Evolutionary conservation across 2,113 vertebrate species (phyloP).

Genomic region (Euleptes europaea): DNA sequence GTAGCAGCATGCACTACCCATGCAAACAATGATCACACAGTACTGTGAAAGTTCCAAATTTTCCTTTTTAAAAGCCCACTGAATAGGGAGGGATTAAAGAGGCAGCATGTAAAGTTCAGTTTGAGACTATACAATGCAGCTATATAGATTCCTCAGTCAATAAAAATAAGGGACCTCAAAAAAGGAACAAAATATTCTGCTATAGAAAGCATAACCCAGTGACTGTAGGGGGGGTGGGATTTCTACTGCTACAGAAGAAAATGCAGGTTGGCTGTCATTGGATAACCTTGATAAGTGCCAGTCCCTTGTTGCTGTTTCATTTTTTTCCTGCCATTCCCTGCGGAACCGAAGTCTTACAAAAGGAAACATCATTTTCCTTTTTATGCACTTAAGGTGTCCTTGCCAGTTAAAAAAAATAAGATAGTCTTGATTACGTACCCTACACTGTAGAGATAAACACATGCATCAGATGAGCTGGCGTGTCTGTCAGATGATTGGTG

Average conservation of each 20-base stretch:
- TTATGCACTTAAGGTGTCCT: background rate
- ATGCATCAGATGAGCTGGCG: background rate
- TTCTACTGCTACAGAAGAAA: background rate
- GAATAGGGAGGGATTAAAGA: too few relatives aligned
- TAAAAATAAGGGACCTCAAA: background rate
- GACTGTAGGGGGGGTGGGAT: background rate
- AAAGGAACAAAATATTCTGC: background rate
- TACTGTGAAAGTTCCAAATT: too few relatives aligned
- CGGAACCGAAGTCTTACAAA: constrained; percentile 14
- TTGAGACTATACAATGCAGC: too few relatives aligned
- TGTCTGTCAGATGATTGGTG: background rate
- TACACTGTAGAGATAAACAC: background rate
- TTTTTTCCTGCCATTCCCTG: background rate
- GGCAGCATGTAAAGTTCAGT: background rate
- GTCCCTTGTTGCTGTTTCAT: constrained; percentile 1
- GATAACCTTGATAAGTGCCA: constrained; percentile 4
- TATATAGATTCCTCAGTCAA: background rate
- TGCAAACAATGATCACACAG: too few relatives aligned
- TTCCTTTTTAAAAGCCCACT: too few relatives aligned
- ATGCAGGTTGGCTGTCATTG: background rate
- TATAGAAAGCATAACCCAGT: background rate
- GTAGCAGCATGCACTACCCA: too few relatives aligned
- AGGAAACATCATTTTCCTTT: background rate
- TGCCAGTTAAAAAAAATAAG: too few relatives aligned
- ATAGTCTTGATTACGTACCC: background rate